Evolutionary conservation across 2,113 vertebrate genomes (phyloP).

Genomic region (Pachyramphus minor): DNA sequence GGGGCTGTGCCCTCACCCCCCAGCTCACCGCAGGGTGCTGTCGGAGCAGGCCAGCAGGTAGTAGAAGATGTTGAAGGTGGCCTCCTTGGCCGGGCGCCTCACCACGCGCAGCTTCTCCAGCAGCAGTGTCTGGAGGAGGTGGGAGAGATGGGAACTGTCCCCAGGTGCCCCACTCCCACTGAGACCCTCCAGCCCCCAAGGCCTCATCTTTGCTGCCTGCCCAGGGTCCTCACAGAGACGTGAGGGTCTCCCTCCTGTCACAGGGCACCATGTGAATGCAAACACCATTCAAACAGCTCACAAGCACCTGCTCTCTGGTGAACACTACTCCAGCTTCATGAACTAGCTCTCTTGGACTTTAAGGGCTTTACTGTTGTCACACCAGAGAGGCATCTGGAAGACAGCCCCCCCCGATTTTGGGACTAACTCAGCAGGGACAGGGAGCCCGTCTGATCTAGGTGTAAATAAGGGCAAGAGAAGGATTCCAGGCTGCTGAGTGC

Average conservation of each 20-base stretch:
- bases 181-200: neutral
- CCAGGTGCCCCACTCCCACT: accelerated
- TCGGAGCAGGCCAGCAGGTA: constrained; percentile 92
- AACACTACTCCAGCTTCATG: neutral
- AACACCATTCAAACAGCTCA: neutral
- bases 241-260: neutral
- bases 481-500: neutral
- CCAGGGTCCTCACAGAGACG: accelerated
- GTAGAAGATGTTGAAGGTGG: constrained; percentile 93
- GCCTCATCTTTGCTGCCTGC: neutral
- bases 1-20: neutral
- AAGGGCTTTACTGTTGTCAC: neutral
- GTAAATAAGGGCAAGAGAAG: neutral
- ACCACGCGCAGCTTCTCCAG: constrained; percentile 91
- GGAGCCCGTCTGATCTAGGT: neutral
- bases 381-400: accelerated
- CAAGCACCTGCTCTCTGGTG: neutral
- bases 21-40: constrained; percentile 82
- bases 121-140: constrained; percentile 84
- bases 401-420: neutral
- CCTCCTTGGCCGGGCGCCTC: constrained; percentile 81
- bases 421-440: neutral
- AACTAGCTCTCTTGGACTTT: neutral
- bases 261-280: neutral
- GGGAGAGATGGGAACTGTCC: neutral